These are phyloP conservation scores for Empidonax alnorum DNA, from an alignment of 2,113 vertebrate genomes.

Conservation along the genomic window DNA sequence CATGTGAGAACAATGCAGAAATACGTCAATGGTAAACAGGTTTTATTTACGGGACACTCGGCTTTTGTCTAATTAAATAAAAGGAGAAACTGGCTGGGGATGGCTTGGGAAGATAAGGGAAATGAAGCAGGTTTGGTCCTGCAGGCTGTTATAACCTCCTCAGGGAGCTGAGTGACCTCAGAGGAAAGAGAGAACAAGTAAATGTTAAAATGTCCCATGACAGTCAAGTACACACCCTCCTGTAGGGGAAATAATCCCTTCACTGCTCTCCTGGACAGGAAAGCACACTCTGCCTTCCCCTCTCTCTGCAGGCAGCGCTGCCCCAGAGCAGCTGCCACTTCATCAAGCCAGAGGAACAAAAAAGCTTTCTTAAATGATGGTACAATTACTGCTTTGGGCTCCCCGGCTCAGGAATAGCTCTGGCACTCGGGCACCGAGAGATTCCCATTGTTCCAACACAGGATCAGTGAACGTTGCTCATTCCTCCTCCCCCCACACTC, in stretches of 20 bases:
- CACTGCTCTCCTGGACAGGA: background rate
- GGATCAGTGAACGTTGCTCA: background rate
- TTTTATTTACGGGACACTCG: background rate
- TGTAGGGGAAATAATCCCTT: too few species aligned
- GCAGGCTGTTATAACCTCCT: background rate
- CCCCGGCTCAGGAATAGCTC: background rate
- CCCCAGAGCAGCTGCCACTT: background rate
- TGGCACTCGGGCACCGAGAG: accelerated
- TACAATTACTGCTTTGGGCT: background rate
- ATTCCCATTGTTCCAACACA: background rate
- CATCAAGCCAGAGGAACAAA: background rate
- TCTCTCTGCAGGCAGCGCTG: background rate
- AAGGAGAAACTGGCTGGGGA: background rate
- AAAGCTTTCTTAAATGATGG: background rate
- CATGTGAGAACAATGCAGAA: accelerated
- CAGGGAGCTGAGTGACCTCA: background rate
- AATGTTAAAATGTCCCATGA: accelerated
- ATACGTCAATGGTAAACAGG: background rate
- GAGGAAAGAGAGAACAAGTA: background rate
- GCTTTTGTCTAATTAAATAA: background rate
- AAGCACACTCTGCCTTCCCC: too few species aligned
- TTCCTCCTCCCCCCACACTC: background rate
- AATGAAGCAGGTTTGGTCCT: background rate
- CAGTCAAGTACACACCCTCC: background rate
- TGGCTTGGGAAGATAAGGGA: background rate